Conservation (phyloP, 2,888 invertebrate genomes). For the Nomada fabriciana region DNA sequence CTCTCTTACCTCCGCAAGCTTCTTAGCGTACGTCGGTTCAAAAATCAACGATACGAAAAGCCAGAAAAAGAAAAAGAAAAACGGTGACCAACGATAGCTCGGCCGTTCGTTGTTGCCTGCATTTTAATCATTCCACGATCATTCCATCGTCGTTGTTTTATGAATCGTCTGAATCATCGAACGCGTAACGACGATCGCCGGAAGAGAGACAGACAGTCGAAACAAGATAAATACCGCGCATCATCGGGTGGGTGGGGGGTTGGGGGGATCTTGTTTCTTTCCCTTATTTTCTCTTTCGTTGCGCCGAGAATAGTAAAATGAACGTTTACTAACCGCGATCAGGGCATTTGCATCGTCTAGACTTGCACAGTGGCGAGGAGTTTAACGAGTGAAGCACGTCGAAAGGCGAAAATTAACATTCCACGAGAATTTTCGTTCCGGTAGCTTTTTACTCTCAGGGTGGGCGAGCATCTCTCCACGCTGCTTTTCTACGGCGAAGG, state of each 20-base stretch:
- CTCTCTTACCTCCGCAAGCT: neutral
- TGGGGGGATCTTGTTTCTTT: slow-evolving; percentile 3
- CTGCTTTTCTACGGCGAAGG: slow-evolving; percentile 60
- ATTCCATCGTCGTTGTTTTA: slow-evolving; percentile 51
- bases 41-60: neutral
- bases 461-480: slow-evolving; percentile 37
- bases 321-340: slow-evolving; percentile 20
- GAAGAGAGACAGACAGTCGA: slow-evolving; percentile 18
- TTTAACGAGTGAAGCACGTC: slow-evolving; percentile 12
- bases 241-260: neutral
- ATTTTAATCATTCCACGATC: slow-evolving; percentile 61
- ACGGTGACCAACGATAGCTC: slow-evolving; percentile 5
- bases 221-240: slow-evolving; percentile 15
- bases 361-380: slow-evolving; percentile 21
- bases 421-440: slow-evolving; percentile 30
- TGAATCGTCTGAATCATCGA: neutral
- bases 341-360: slow-evolving; percentile 26
- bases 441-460: slow-evolving; percentile 11
- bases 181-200: slow-evolving; percentile 18
- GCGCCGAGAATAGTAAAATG: neutral
- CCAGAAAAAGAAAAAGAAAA: neutral
- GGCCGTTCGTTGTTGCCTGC: slow-evolving; percentile 31
- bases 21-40: neutral
- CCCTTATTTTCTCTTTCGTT: slow-evolving; percentile 47
- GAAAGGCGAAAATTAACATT: slow-evolving; percentile 33